These are phyloP conservation scores for Drosophila tanythrix DNA, from an alignment of 2,888 invertebrate species.

Conservation along the genomic window DNA sequence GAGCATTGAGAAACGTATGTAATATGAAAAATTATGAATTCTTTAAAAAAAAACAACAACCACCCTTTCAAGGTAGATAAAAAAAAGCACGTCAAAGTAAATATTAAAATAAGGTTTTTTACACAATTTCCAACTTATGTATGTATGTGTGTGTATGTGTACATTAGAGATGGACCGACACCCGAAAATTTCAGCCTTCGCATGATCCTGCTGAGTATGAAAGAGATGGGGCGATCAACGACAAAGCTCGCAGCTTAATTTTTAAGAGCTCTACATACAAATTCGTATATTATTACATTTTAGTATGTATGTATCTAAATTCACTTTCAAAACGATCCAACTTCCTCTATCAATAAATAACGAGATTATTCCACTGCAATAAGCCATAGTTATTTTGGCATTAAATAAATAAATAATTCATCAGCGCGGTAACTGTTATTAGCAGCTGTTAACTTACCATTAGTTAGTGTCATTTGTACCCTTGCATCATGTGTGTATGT, in stretches of 20 bases:
- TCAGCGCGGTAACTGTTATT: neutral
- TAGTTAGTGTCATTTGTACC: neutral
- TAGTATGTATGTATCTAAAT: neutral
- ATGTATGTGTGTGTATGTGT: neutral
- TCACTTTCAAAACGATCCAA: neutral
- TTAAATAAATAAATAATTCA: neutral
- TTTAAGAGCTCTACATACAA: neutral
- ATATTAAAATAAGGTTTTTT: neutral
- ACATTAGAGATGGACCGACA: neutral
- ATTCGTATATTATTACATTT: neutral
- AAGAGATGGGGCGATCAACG: neutral
- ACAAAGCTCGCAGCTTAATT: neutral
- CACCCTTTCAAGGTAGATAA: conserved; percentile 28
- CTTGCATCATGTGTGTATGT: neutral
- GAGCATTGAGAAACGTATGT: conserved; percentile 70
- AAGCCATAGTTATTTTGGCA: neutral
- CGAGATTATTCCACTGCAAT: neutral
- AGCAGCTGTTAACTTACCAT: neutral
- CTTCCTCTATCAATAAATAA: neutral
- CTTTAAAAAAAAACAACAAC: conserved; percentile 19
- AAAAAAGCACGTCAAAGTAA: conserved; percentile 45
- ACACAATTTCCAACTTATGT: neutral
- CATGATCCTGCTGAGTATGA: neutral
- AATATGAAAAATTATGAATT: conserved; percentile 44
- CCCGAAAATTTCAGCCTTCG: neutral